Evolutionary conservation across 2,888 invertebrate species (phyloP).

Genomic region (Metalampra italica): DNA sequence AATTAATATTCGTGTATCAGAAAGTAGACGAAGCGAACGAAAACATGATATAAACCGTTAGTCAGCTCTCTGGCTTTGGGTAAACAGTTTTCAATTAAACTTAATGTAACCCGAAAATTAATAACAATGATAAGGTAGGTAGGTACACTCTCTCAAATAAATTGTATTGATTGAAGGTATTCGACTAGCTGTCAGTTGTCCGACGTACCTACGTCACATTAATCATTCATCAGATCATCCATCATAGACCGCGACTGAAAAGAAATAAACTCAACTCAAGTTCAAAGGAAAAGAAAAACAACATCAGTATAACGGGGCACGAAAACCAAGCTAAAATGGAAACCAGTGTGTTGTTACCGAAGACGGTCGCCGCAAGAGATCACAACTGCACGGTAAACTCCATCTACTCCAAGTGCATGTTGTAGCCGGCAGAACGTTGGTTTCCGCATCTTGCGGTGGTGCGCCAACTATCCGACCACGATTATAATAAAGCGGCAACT

Average conservation of each 20-base stretch:
- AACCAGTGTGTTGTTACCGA: background rate
- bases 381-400: background rate
- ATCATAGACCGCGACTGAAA: no score
- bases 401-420: background rate
- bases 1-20: conserved; percentile 15
- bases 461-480: conserved; percentile 1
- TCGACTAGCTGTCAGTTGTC: no score
- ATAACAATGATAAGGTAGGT: background rate
- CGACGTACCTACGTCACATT: no score
- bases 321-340: background rate
- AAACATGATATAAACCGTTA: background rate
- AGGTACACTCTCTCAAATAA: no score
- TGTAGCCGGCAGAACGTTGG: conserved; percentile 4
- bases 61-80: background rate
- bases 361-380: conserved; percentile 1
- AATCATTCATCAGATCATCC: no score
- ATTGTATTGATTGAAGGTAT: no score
- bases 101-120: background rate
- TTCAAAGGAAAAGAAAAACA: no score
- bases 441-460: conserved; percentile 13
- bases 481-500: conserved; percentile 8
- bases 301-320: no score
- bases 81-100: background rate
- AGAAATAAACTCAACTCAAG: no score
- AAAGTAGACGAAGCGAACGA: background rate